Evolutionary conservation across 2,888 invertebrate genomes (phyloP).

Genomic region (Diarsia mendica): DNA sequence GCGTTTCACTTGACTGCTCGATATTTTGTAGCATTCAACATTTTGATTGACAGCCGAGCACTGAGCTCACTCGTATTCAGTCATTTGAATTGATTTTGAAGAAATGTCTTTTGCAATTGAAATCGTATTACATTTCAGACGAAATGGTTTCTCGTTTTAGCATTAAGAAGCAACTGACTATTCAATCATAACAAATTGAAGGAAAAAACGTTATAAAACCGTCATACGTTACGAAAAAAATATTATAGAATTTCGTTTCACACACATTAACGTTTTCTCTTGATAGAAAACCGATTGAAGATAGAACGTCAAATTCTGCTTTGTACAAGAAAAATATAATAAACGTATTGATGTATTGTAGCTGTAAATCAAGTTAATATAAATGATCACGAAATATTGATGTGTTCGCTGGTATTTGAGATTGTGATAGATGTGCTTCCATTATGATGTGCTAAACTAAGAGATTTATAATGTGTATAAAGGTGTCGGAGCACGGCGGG

Average conservation of each 20-base stretch:
- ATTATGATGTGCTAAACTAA: slow-evolving; percentile 37
- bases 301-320: neutral
- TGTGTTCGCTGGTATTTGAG: slow-evolving; percentile 9
- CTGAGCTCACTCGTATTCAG: neutral
- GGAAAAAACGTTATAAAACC: no score
- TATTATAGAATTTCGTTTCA: neutral
- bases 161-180: neutral
- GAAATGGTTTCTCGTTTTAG: neutral
- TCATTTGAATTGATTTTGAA: slow-evolving; percentile 2
- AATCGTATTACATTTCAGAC: slow-evolving; percentile 6
- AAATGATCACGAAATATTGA: slow-evolving; percentile 31
- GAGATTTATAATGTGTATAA: slow-evolving; percentile 49
- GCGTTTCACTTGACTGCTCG: neutral
- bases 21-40: neutral
- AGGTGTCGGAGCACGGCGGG: slow-evolving; percentile 37
- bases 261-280: neutral
- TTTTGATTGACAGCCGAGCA: slow-evolving; percentile 14
- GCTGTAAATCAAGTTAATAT: slow-evolving; percentile 34
- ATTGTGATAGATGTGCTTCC: slow-evolving; percentile 32
- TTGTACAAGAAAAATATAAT: slow-evolving; percentile 15
- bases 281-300: slow-evolving; percentile 15
- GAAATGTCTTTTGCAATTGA: slow-evolving; percentile 26
- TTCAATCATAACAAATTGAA: neutral
- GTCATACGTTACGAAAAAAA: neutral
- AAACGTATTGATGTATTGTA: slow-evolving; percentile 34